phyloP scores from a whole-genome alignment of 2,797 vertebrate species.

The Phrynocephalus guinanensis region DNA sequence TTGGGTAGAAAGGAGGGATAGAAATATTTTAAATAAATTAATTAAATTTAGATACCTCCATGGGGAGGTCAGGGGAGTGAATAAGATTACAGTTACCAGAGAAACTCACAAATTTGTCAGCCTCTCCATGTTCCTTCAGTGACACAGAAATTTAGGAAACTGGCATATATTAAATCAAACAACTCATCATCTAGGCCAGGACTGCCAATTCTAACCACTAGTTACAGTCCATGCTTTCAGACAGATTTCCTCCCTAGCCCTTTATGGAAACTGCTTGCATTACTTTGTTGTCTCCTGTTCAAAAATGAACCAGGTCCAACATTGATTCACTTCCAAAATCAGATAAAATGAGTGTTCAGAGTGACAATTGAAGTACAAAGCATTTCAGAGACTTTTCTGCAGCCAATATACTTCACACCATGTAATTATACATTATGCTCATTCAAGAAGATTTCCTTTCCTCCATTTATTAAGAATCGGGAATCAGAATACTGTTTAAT shows the following conservation, averaged over 20 bases:
- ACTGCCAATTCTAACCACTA: no score
- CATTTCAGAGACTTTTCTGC: not conserved
- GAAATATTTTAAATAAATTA: no score
- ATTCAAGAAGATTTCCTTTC: not conserved
- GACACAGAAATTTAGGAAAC: not conserved
- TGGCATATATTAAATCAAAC: no score
- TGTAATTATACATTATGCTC: not conserved
- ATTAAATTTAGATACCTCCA: not conserved
- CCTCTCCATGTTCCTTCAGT: not conserved
- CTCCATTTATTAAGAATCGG: not conserved
- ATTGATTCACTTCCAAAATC: no score
- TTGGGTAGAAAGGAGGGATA: no score
- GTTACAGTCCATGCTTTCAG: no score
- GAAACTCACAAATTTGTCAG: not conserved
- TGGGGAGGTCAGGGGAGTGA: not conserved
- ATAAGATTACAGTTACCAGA: not conserved
- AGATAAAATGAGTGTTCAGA: no score
- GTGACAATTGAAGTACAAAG: not conserved
- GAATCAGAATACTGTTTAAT: not conserved
- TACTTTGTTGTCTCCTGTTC: no score
- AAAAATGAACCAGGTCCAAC: no score
- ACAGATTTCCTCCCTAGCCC: no score
- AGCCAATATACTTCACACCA: not conserved
- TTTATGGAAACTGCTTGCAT: no score
- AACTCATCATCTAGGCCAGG: no score